Evolutionary conservation across 1,140 invertebrate species (phyloP).

Genomic region (Contarinia nasturtii): DNA sequence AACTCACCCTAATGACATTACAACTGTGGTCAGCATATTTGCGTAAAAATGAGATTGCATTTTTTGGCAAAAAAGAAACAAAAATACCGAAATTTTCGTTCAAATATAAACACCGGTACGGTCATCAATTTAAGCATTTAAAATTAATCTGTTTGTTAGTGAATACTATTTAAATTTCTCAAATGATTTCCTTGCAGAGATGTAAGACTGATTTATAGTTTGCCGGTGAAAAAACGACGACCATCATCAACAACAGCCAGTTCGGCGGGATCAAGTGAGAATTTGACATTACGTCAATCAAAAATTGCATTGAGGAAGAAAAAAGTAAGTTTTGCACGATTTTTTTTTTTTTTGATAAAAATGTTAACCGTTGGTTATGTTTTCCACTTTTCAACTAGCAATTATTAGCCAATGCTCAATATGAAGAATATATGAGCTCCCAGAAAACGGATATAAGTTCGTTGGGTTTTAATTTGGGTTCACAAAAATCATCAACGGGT

Average conservation of each 20-base stretch:
- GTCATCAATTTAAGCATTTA: too few relatives aligned
- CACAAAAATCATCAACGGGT: constrained; percentile 20
- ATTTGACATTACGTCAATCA: constrained; percentile 8
- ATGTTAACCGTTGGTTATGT: neutral
- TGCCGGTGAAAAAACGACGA: constrained; percentile 9
- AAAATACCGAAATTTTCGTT: constrained; percentile 29
- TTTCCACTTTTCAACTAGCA: constrained; percentile 8
- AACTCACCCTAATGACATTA: constrained; percentile 33
- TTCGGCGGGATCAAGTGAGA: constrained; percentile 11
- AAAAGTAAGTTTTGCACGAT: neutral
- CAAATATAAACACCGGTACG: neutral
- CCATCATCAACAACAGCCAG: neutral
- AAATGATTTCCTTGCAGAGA: constrained; percentile 29
- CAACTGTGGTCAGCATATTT: constrained; percentile 45
- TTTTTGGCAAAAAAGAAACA: constrained; percentile 25
- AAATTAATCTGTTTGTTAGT: too few relatives aligned
- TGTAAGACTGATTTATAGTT: constrained; percentile 22
- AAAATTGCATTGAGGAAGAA: constrained; percentile 11
- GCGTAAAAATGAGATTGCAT: constrained; percentile 34
- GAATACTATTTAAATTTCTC: too few relatives aligned
- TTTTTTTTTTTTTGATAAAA: constrained; percentile 3
- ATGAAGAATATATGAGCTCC: constrained; percentile 13
- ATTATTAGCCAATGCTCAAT: constrained; percentile 18
- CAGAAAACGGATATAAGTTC: constrained; percentile 13
- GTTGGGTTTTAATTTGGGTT: constrained; percentile 16